Conservation (phyloP, 2,113 vertebrate species). For the Syngnathus typhle region DNA sequence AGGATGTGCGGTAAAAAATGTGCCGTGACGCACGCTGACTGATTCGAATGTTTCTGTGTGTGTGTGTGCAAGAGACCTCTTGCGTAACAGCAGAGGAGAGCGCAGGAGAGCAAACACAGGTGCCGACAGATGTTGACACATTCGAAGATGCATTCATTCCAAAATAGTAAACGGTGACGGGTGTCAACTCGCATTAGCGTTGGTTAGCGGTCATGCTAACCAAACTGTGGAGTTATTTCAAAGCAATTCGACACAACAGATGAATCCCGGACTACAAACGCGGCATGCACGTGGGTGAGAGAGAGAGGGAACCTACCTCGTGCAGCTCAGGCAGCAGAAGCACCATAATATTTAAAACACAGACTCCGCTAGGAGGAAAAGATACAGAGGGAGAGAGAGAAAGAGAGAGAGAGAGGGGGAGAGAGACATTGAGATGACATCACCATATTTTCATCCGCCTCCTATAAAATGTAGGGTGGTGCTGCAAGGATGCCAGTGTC, state of each 20-base stretch:
- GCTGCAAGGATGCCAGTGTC: constrained; percentile 38
- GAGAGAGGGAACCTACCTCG: constrained; percentile 53
- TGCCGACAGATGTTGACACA: constrained; percentile 7
- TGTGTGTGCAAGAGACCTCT: constrained; percentile 18
- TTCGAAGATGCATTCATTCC: neutral
- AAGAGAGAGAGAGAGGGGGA: constrained; percentile 2
- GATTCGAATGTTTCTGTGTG: constrained; percentile 20
- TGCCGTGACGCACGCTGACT: constrained; percentile 39
- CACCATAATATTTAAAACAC: constrained; percentile 42
- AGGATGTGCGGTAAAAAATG: neutral
- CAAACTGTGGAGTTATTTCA: constrained; percentile 3
- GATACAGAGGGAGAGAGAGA: neutral
- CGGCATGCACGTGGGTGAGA: constrained; percentile 19
- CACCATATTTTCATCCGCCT: constrained; percentile 46
- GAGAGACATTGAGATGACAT: constrained; percentile 58
- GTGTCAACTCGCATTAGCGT: constrained; percentile 8
- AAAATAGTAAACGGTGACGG: neutral
- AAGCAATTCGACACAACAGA: neutral
- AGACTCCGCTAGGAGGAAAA: constrained; percentile 23
- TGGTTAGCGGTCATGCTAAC: constrained; percentile 1
- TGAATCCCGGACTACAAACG: neutral
- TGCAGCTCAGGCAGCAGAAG: constrained; percentile 29
- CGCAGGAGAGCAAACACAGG: constrained; percentile 4
- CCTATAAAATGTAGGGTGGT: constrained; percentile 41
- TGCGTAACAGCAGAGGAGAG: constrained; percentile 26